phyloP scores from a whole-genome alignment of 2,113 vertebrate genomes.

The Xiphorhynchus elegans region DNA sequence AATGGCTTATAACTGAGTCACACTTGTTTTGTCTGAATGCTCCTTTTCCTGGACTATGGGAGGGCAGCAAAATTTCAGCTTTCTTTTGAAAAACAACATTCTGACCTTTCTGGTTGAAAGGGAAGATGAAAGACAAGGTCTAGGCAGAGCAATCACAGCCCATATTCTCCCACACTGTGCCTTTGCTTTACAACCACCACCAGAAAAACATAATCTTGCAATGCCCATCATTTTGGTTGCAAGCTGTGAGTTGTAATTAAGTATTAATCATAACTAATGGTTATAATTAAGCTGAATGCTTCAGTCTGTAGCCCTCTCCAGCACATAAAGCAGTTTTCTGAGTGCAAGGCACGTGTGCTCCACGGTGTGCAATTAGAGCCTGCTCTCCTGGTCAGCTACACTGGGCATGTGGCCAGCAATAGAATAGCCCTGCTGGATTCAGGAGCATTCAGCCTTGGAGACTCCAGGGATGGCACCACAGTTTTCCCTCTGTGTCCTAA shows the following conservation, averaged over 20 bases:
- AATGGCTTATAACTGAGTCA: neutral
- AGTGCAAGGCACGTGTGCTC: neutral
- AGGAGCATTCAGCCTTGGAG: neutral
- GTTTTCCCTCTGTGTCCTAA: neutral
- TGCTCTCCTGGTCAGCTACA: neutral
- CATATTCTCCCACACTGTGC: neutral
- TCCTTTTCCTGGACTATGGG: neutral
- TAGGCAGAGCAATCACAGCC: neutral
- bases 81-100: neutral
- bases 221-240: neutral
- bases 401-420: neutral
- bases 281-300: neutral
- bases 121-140: neutral
- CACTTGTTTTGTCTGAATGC: neutral
- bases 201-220: neutral
- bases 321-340: neutral
- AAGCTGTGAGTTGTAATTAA: neutral
- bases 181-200: neutral
- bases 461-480: neutral
- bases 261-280: neutral
- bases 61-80: neutral
- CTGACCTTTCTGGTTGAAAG: neutral
- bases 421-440: neutral
- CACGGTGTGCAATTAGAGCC: neutral
- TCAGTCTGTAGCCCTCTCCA: neutral